phyloP scores from a whole-genome alignment of 2,888 invertebrate species.

The Cremastinae sp. region DNA sequence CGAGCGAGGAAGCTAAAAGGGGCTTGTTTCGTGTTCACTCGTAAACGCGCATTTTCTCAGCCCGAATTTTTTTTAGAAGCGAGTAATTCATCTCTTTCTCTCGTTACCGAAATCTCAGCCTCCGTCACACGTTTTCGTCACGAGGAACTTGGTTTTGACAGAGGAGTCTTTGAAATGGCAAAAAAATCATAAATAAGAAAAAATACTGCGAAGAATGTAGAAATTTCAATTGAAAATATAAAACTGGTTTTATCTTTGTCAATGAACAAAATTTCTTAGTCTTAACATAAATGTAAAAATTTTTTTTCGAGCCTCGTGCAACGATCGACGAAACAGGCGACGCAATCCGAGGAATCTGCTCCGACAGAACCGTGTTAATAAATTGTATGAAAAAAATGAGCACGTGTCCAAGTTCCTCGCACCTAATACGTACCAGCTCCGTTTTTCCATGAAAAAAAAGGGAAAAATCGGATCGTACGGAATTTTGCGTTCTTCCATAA shows the following conservation, averaged over 20 bases:
- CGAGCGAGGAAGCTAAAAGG: not conserved
- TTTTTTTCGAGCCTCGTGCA: conserved; percentile 20
- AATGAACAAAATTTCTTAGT: not conserved
- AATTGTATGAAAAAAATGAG: conserved; percentile 54
- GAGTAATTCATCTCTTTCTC: conserved; percentile 2
- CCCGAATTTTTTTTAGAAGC: conserved; percentile 28
- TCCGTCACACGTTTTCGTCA: conserved; percentile 33
- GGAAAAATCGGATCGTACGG: conserved; percentile 24
- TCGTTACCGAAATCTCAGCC: conserved; percentile 26
- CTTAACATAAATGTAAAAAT: not conserved
- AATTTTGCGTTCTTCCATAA: conserved; percentile 19
- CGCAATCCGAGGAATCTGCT: conserved; percentile 27
- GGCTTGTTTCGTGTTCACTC: conserved; percentile 22
- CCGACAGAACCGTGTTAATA: conserved; percentile 39
- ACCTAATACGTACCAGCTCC: conserved; percentile 45
- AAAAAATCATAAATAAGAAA: too few species aligned
- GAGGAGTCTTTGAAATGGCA: not conserved
- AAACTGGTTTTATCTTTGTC: not conserved
- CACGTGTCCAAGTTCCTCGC: conserved; percentile 64
- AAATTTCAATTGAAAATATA: too few species aligned
- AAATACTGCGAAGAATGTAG: too few species aligned
- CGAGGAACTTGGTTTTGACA: conserved; percentile 60
- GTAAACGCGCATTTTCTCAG: conserved; percentile 62
- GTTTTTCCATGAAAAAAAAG: conserved; percentile 40
- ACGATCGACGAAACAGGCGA: conserved; percentile 9